Base-by-base conservation (phyloP, 2,888 invertebrate species). In the Eutolmus rufibarbis region DNA sequence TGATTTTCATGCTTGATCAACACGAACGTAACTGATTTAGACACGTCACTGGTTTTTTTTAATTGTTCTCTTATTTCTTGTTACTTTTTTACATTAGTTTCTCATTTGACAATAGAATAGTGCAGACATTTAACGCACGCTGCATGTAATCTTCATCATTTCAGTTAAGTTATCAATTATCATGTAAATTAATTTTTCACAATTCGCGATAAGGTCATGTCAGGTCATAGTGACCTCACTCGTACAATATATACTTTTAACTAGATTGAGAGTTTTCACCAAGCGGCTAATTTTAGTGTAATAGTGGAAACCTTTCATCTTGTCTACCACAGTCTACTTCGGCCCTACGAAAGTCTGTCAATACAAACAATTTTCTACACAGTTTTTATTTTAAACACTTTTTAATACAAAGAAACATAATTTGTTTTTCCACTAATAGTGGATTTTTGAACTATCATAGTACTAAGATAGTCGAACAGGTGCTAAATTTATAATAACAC, bases 61-160 rank as follows among this genome's bases (percentile, higher is more conserved):
- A 12, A 37, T 86, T 87, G 77, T 77, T 84, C 34, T 87, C 74
- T 84, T 76, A 46, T 87, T 84, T 87, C 77, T 57, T 77, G 37
- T 84, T 56, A 40, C 37, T 37, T 77, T 34, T 76, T 28, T 74
- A 82, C 74, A 51, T 82, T 74, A 81, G 43, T 87, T 46, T 66
- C 23, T 85, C 46, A 74, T 85, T 34, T 85, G 43, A 85, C 16
- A 74, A 85, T 85, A 85, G 85, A 34, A 74, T 74, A 85, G 85
- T 46, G 74, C 85, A 74, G 74, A 85, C 85, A 85, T 85, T 85
- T 85, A 74, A 85, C 85, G 85, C 85, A 85, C 85, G 85, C 85
- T 74, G 85, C 85, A 85, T 85, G 85, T 85, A 46, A 57, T 66
- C 19, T 66, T 46, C 85, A 85, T 85, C 74, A 74, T 85, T 85